Percentiles rank a stretch among this genome's conserved stretches.
These are phyloP conservation scores for Polypterus senegalus DNA, from an alignment of 2,113 vertebrate genomes.

Conservation along the genomic window DNA sequence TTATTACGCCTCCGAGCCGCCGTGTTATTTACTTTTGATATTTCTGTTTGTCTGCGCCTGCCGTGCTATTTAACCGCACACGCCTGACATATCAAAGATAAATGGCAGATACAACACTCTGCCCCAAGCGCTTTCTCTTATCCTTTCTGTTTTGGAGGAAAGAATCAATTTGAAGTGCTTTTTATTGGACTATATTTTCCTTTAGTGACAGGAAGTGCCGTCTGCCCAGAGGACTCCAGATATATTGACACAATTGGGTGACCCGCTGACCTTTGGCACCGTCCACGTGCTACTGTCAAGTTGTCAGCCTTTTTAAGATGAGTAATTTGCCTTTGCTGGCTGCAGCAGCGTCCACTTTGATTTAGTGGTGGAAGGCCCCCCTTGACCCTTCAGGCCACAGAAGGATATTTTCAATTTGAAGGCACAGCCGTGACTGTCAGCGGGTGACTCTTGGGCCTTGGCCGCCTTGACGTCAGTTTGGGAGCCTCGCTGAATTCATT, in stretches of 20 bases:
- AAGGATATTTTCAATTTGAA: conserved; percentile 37
- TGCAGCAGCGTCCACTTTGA: conserved; percentile 30
- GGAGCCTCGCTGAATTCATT: too few species aligned
- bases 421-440: conserved; percentile 28
- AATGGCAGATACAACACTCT: neutral
- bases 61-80: conserved; percentile 1
- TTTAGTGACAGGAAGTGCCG: conserved; percentile 14
- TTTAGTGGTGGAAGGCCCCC: conserved; percentile 39
- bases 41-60: neutral
- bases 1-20: too few species aligned
- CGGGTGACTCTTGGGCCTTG: conserved; percentile 22
- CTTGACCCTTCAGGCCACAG: conserved; percentile 30
- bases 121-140: neutral
- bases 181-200: conserved; percentile 1
- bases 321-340: conserved; percentile 27
- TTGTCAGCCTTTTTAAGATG: conserved; percentile 34
- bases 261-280: conserved; percentile 30
- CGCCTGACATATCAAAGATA: neutral
- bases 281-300: conserved; percentile 24
- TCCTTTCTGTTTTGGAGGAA: neutral
- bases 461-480: neutral
- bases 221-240: conserved; percentile 27
- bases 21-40: neutral
- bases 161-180: neutral
- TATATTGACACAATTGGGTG: conserved; percentile 29